Evolutionary conservation across 2,888 invertebrate genomes (phyloP).

Genomic region (Schrankia costaestrigalis): DNA sequence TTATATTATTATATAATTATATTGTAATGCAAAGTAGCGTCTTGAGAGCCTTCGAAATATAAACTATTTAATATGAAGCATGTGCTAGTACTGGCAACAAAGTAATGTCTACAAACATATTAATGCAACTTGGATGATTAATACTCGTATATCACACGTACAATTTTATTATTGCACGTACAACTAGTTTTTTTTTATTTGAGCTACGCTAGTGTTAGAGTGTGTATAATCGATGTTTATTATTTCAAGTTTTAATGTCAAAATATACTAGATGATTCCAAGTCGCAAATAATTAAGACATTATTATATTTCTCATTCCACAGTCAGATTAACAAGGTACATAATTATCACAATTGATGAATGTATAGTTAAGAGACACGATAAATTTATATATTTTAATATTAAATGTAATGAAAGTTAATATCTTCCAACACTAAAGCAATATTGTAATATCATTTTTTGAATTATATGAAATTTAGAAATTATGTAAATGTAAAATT

Average conservation of each 20-base stretch:
- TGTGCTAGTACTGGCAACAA: conserved; percentile 60
- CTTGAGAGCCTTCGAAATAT: conserved; percentile 67
- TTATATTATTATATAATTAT: conserved; percentile 60
- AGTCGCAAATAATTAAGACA: conserved; percentile 14
- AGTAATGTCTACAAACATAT: conserved; percentile 11
- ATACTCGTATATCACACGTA: conserved; percentile 9
- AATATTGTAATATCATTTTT: conserved; percentile 66
- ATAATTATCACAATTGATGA: conserved; percentile 9
- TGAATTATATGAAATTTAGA: conserved; percentile 40
- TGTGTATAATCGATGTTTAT: conserved; percentile 9
- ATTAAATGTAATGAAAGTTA: conserved; percentile 33
- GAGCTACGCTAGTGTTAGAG: conserved; percentile 11
- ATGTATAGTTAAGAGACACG: conserved; percentile 3
- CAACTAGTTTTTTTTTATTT: conserved; percentile 8
- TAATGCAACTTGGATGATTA: conserved; percentile 7
- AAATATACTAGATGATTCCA: conserved; percentile 2
- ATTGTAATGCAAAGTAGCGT: conserved; percentile 71
- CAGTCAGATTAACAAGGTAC: conserved; percentile 33
- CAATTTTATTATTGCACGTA: conserved; percentile 3
- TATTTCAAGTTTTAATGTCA: conserved; percentile 5
- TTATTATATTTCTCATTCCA: conserved; percentile 36
- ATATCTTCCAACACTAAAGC: conserved; percentile 63
- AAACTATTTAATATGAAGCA: conserved; percentile 45
- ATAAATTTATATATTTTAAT: conserved; percentile 27
- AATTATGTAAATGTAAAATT: conserved; percentile 29